phyloP scores from a whole-genome alignment of 2,797 vertebrate species.

The Cynodonichthys magdalenae region DNA sequence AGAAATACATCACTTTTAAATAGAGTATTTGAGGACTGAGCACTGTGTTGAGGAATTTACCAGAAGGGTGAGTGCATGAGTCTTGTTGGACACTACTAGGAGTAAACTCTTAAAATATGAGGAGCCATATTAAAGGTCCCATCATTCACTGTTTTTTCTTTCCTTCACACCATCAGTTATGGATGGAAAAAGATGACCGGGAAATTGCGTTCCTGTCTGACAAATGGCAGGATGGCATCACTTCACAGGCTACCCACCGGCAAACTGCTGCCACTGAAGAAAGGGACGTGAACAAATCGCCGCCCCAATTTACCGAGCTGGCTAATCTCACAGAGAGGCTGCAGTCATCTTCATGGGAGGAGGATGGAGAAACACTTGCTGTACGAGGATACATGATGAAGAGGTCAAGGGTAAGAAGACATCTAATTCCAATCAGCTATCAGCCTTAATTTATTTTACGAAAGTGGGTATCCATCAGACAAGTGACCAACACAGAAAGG shows the following conservation, averaged over 20 bases:
- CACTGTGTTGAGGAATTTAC: conserved; percentile 62
- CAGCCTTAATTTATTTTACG: conserved; percentile 57
- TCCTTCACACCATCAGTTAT: conserved; percentile 56
- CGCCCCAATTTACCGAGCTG: conserved; percentile 68
- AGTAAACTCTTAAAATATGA: conserved; percentile 38
- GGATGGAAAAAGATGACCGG: conserved; percentile 72
- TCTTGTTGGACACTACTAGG: conserved; percentile 28
- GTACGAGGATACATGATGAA: conserved; percentile 42
- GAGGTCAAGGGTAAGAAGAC: conserved; percentile 70
- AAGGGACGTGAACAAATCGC: conserved; percentile 69
- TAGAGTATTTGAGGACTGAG: conserved; percentile 47
- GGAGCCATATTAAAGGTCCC: conserved; percentile 53
- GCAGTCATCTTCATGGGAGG: conserved; percentile 50
- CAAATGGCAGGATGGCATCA: conserved; percentile 70
- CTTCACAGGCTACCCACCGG: conserved; percentile 67
- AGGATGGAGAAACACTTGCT: conserved; percentile 52
- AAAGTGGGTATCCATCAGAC: conserved; percentile 48
- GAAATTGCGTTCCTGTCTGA: conserved; percentile 74
- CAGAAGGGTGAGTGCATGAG: conserved; percentile 50
- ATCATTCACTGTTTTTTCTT: conserved; percentile 56
- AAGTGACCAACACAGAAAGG: conserved; percentile 47
- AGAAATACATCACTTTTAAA: conserved; percentile 69
- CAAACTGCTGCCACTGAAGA: conserved; percentile 65
- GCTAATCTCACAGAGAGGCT: conserved; percentile 65
- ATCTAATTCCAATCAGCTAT: conserved; percentile 59